Evolutionary conservation across 2,797 vertebrate species (phyloP), one percentile per base, ranked within the genome.

Genomic region (Acrocephalus scirpaceus): DNA sequence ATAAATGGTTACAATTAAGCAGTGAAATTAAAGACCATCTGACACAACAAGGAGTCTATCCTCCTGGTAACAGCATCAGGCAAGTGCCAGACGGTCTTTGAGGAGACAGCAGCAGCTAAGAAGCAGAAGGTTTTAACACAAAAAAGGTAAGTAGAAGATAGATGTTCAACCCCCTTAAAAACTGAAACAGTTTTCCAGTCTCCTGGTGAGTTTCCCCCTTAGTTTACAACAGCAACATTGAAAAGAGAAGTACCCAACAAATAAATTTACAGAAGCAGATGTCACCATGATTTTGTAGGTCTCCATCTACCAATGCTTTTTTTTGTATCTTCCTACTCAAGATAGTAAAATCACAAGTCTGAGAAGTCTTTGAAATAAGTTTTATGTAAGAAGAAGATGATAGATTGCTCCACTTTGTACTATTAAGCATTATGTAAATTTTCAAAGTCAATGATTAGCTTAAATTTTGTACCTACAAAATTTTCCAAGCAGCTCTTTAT

Each of bases 401-500:
- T 13, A 36, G 12, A 53, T 60, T 16, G 57, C 10, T 50, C 26
- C 38, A 13, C 53, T 62, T 61, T 2, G 5, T 38, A 53, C 36
- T 72, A 23, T 38, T 75, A 54, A 44, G 27, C 29, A 87, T 61
- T 13, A 93, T 17, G 27, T 40, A 4, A 45, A 86, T 53, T 93
- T 73, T 95, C 51, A 20, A 88, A 67, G 66, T 64, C 5, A 60
- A 38, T 13, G 6, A 69, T 70, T 44, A 78, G 57, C 38, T 66
- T 96, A 90, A 86, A 69, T 89, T 48, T 95, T 47, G 44, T 13
- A 67, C 17, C 26, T 88, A 27, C 42, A 45, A 57, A 61, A 60
- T 22, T 88, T 78, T 83, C 74, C 88, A 78, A 72, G 86, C 40
- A 82, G 53, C 78, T 94, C 56, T 76, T 90, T 54, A 79, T 76